Evolutionary conservation across 1,140 invertebrate genomes (phyloP).

Genomic region (Scaptomyza graminum): DNA sequence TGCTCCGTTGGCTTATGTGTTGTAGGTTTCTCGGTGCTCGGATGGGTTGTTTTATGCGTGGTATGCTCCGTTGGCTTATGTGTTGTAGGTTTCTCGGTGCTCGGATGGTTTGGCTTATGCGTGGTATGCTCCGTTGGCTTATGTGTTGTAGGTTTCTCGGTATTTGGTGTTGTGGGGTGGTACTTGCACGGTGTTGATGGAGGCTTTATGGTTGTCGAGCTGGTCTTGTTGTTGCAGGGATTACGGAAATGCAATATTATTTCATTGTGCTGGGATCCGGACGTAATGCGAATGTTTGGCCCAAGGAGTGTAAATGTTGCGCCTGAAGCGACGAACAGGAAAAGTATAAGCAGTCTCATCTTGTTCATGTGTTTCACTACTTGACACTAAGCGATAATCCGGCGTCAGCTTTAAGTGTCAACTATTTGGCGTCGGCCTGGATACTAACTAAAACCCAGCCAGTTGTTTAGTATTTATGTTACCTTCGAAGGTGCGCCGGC

Average conservation of each 20-base stretch:
- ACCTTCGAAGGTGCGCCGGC: not conserved
- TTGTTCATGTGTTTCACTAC: constrained; percentile 6
- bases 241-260: constrained; percentile 65
- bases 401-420: not conserved
- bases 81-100: not conserved
- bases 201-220: constrained; percentile 50
- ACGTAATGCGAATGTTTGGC: constrained; percentile 61
- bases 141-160: not conserved
- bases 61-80: not conserved
- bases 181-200: constrained; percentile 44
- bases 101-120: not conserved
- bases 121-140: not conserved
- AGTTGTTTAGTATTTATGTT: constrained; percentile 53
- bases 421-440: constrained; percentile 41
- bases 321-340: constrained; percentile 49
- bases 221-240: constrained; percentile 65
- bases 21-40: not conserved
- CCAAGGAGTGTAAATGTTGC: constrained; percentile 59
- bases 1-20: not conserved
- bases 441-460: constrained; percentile 37
- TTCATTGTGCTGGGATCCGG: constrained; percentile 56
- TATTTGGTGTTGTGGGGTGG: constrained; percentile 46
- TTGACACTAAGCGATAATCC: not conserved
- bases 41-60: not conserved
- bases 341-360: constrained; percentile 60